Base-by-base conservation (phyloP, 2,797 vertebrate genomes). In the Chaetophractus vellerosus region DNA sequence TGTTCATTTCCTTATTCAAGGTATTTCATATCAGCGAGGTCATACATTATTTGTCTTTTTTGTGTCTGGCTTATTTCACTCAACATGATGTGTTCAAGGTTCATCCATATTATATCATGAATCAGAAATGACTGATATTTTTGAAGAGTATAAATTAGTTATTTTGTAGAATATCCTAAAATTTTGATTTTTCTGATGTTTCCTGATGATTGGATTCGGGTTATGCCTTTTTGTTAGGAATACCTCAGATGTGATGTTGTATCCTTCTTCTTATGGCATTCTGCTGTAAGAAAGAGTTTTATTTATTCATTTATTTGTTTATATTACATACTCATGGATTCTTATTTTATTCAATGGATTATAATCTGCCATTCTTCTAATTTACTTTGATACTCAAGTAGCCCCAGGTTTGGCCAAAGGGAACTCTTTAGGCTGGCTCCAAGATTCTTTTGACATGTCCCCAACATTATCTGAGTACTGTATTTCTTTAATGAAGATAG, bases 401-500 rank as follows among this genome's bases (percentile, higher is more conserved):
- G 12, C 84, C 52, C 68, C 24, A 88, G n/a, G 0, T 83, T 93
- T 92, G 57, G 21, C 33, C 26, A 89, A 82, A 88, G 14, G 7
- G 1, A 79, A 12, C 21, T 38, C 90, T 66, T 84, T 88, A 61
- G 6, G 11, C 78, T 96, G 81, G 36, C 28, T 91, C 31, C 38
- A 86, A 66, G 41, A 74, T 74, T n/a, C 5, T 93, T 94, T 89
- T 80, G 69, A 72, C 16, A 23, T 87, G 12, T 83, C 85, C 21
- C 26, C 19, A 61, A 90, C 19, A 69, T 69, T 96, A 82, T 94
- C 93, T 95, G 63, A 96, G 26, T 86, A 64, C 21, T 90, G 26
- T 86, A 64, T 21, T 88, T 96, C 26, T 55, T 91, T 88, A 79
- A n/a, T 4, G 19, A 79, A 95, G 78, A 79, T 59, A 15, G 2